phyloP scores from a whole-genome alignment of 2,888 invertebrate genomes.

The Chymomyza fuscimana region DNA sequence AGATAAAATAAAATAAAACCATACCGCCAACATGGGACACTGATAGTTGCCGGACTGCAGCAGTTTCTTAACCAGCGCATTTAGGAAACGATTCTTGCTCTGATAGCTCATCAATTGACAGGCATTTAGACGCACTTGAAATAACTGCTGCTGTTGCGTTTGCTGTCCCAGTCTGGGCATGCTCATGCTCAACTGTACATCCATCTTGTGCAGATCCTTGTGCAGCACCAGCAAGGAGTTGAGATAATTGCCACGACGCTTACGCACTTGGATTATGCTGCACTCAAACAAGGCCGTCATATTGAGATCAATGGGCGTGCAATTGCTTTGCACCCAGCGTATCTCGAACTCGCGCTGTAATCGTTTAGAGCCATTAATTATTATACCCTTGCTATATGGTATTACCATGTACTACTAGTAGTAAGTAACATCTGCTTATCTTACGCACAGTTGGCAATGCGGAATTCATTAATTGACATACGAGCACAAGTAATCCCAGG shows the following conservation, averaged over 20 bases:
- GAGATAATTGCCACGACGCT: conserved; percentile 47
- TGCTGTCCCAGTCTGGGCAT: background rate
- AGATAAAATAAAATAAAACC: background rate
- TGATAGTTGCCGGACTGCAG: conserved; percentile 41
- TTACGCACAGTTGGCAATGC: conserved; percentile 22
- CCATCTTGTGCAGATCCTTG: conserved; percentile 27
- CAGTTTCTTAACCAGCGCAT: conserved; percentile 34
- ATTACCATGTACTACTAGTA: conserved; percentile 16
- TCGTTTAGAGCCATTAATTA: background rate
- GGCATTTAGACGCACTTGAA: conserved; percentile 32
- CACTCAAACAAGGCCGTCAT: conserved; percentile 39
- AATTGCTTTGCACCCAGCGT: conserved; percentile 39
- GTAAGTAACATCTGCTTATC: conserved; percentile 34
- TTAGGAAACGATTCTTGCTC: conserved; percentile 37
- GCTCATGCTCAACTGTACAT: conserved; percentile 28
- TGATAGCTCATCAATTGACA: conserved; percentile 28
- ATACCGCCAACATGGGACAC: conserved; percentile 38
- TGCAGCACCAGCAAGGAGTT: conserved; percentile 29
- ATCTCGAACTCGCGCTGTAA: conserved; percentile 31
- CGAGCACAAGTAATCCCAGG: background rate
- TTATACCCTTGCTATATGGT: conserved; percentile 13
- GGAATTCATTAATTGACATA: background rate
- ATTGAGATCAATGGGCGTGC: conserved; percentile 48
- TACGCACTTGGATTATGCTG: conserved; percentile 43
- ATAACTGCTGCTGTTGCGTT: conserved; percentile 18